A percentile compares a stretch with the other conserved stretches of the same genome.
Conservation (phyloP, 2,888 invertebrate species). For the Meganola albula region DNA sequence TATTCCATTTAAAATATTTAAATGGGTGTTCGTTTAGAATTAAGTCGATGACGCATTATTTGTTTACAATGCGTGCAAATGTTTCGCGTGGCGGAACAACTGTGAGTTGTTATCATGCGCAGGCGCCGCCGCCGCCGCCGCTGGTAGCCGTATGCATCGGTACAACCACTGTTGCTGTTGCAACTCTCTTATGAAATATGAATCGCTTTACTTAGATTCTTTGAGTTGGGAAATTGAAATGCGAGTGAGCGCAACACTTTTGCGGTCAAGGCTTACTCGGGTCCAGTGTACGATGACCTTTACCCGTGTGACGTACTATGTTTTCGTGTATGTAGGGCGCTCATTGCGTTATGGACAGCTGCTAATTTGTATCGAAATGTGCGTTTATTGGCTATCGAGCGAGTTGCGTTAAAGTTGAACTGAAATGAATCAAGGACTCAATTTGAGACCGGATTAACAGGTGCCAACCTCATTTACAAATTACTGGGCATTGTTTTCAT, state of each 20-base stretch:
- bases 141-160: conserved; percentile 34
- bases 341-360: conserved; percentile 8
- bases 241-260: conserved; percentile 63
- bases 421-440: too few species aligned
- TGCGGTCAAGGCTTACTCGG: conserved; percentile 60
- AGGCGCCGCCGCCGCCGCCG: conserved; percentile 22
- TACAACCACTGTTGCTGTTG: conserved; percentile 38
- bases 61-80: conserved; percentile 38
- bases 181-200: conserved; percentile 66
- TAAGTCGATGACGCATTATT: conserved; percentile 19
- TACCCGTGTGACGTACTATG: conserved; percentile 30
- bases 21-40: too few species aligned
- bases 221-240: conserved; percentile 61
- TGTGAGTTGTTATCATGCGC: conserved; percentile 28
- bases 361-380: conserved; percentile 11
- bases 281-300: conserved; percentile 50
- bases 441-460: too few species aligned
- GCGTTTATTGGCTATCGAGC: conserved; percentile 8
- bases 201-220: conserved; percentile 62
- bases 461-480: too few species aligned
- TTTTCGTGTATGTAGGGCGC: conserved; percentile 10
- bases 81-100: conserved; percentile 33
- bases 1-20: too few species aligned
- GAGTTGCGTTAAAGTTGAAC: too few species aligned
- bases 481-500: too few species aligned